These are phyloP conservation scores for Threskiornis aethiopicus DNA, from an alignment of 2,797 vertebrate species.

Conservation along the genomic window DNA sequence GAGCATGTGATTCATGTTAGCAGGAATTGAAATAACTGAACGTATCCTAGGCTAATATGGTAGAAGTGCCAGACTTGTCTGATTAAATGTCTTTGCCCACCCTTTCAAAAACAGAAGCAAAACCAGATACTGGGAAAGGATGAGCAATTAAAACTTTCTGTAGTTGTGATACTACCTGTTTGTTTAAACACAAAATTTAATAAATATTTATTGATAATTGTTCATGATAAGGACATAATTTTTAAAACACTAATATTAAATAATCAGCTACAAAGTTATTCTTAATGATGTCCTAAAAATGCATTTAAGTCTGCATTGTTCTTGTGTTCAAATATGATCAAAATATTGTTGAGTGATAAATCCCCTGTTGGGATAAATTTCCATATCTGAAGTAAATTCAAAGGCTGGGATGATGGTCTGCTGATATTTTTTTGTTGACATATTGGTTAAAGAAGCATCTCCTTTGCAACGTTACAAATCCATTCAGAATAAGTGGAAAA, in stretches of 20 bases:
- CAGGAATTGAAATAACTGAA: background rate
- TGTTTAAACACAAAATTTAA: background rate
- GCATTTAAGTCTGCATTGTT: background rate
- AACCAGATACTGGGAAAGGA: background rate
- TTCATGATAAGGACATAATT: background rate
- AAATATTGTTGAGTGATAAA: slow-evolving; percentile 7
- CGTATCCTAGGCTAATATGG: background rate
- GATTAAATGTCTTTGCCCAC: background rate
- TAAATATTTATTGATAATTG: background rate
- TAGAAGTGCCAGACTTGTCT: background rate
- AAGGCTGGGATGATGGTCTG: background rate
- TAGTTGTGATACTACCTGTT: background rate
- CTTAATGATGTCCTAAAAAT: slow-evolving; percentile 19
- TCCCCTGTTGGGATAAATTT: background rate
- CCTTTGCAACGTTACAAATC: slow-evolving; percentile 44
- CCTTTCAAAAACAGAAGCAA: background rate
- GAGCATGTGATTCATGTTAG: slow-evolving; percentile 26
- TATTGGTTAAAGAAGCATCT: slow-evolving; percentile 43
- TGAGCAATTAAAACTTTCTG: background rate
- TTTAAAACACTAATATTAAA: background rate
- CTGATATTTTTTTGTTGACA: slow-evolving; percentile 4
- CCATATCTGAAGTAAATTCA: background rate
- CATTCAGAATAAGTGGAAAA: slow-evolving; percentile 42
- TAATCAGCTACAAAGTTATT: background rate
- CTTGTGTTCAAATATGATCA: background rate